Base-by-base conservation (phyloP, 2,113 vertebrate genomes). In the Melospiza melodia region DNA sequence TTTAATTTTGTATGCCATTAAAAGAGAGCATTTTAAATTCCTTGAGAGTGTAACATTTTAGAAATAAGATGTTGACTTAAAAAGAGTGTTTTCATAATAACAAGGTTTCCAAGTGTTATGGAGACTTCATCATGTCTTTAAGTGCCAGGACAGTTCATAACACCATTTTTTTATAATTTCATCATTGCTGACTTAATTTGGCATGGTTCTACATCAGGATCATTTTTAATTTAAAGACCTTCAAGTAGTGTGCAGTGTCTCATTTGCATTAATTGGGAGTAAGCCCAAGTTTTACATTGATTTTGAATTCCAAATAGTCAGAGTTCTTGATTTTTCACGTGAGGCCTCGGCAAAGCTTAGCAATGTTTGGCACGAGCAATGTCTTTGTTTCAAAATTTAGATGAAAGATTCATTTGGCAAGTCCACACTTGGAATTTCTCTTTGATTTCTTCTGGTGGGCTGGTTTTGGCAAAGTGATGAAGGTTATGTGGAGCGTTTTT, bases 321-420 rank as follows among this genome's bases (percentile, higher is more conserved):
- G 71, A 84, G 49, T 37, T 87, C 78, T 94, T 76, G 66, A 44
- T 79, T 94, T 95, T 95, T 91, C 89, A 93, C 0, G 8, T 37
- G 1, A 87, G 55, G 49, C 74, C 41, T 89, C 74, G 51, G 66
- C 2, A 8, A 94, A 93, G 84, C 65, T 87, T 75, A 94, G 30
- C 54, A 73, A 2, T 15, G 19, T 68, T 91, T 96, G 94, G 94
- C 96, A 95, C 76, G 86, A 87, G 30, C n/a, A 37, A 21, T 39
- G 74, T 54, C 78, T 95, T 96, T 95, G 91, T 96, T 96, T 93
- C 49, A 73, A 7, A 79, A 87, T 82, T 80, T 85, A 87, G 90
- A 87, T 93, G 55, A 87, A 95, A 91, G 82, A 93, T 90, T 77
- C 14, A 2, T 85, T 94, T 95, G 74, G 33, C 78, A 69, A 82